Evolutionary conservation across 2,888 invertebrate species (phyloP).

Genomic region (Bimastos eiseni): DNA sequence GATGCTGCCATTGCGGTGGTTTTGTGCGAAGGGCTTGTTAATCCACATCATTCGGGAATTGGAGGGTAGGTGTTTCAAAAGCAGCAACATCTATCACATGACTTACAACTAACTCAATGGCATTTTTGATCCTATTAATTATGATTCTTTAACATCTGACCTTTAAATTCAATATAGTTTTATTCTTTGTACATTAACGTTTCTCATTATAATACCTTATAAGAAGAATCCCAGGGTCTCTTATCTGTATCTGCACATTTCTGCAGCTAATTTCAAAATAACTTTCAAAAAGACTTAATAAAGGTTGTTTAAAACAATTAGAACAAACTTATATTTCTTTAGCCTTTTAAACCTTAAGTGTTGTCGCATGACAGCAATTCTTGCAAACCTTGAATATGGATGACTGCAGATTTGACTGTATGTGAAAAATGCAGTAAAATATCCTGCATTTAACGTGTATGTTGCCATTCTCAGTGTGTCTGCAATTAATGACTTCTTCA

Average conservation of each 20-base stretch:
- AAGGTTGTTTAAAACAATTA: too few relatives aligned
- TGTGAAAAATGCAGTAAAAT: background rate
- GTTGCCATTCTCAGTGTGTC: too few relatives aligned
- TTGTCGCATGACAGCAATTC: too few relatives aligned
- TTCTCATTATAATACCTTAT: too few relatives aligned
- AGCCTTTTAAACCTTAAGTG: background rate
- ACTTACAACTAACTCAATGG: too few relatives aligned
- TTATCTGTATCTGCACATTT: too few relatives aligned
- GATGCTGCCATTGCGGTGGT: constrained; percentile 77
- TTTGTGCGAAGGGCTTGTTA: constrained; percentile 75
- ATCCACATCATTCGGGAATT: constrained; percentile 73
- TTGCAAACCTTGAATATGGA: background rate
- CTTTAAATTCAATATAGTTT: background rate
- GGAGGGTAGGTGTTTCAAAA: constrained; percentile 25
- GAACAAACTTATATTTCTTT: too few relatives aligned
- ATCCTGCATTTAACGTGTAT: background rate
- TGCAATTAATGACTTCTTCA: background rate
- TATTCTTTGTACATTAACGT: background rate
- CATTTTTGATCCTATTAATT: background rate
- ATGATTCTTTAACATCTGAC: background rate
- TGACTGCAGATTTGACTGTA: background rate
- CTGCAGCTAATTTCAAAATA: too few relatives aligned
- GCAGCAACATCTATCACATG: background rate
- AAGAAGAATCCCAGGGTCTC: too few relatives aligned
- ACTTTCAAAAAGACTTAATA: too few relatives aligned